Base-by-base conservation (phyloP, 2,113 vertebrate genomes). In the Colaptes auratus region DNA sequence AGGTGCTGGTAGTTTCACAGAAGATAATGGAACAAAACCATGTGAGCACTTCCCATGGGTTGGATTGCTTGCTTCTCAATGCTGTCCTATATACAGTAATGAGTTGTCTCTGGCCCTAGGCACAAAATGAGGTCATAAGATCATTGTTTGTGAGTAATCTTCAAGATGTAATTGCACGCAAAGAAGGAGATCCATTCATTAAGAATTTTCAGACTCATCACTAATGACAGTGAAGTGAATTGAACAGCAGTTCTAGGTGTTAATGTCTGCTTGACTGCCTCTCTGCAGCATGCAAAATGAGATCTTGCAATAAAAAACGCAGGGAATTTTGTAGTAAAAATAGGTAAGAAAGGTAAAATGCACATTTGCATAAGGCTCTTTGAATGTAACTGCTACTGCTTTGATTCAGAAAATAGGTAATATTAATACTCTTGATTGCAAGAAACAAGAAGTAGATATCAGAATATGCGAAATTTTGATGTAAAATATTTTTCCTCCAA, bases 151-250 rank as follows among this genome's bases (percentile, higher is more conserved):
- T 87, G 90, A 83, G 28, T 87, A 66, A 82, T 88, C 30, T 31
- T 70, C 21, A 56, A 39, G 52, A 58, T 5, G 10, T 60, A 91
- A 90, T 33, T 66, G 48, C 75, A 78, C 1, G 4, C 14, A 33
- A 70, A 92, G 67, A 24, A 46, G 81, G 48, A 77, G 87, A 82
- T 84, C 35, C 66, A 56, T 87, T 89, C 78, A 79, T 85, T 87
- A 80, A 73, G 71, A 76, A 52, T 72, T 3, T 20, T 85, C 75
- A 67, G 42, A 19, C 67, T 87, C 3, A 2, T 70, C 33, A 42
- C 11, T 60, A 44, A 74, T 0, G 5, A 10, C 20, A 13, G 12
- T 36, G 30, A 65, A 94, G 58, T 27, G 78, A 82, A 84, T 11
- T 31, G 56, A 78, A 14, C 10, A 69, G 76, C 27, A 74, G 28